phyloP scores from a whole-genome alignment of 2,888 invertebrate genomes.

The Mimas tiliae region DNA sequence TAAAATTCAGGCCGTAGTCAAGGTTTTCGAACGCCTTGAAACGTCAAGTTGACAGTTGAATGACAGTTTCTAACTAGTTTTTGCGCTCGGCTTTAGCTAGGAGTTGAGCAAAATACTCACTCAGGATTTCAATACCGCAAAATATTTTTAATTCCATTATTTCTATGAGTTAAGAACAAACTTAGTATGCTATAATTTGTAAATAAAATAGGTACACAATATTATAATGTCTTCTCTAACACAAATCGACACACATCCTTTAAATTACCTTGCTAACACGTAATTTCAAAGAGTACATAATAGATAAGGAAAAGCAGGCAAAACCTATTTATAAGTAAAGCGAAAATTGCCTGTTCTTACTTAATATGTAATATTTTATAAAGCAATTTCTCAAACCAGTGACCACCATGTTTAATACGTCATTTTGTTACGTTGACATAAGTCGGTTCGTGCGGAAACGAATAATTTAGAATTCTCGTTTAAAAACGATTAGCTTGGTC shows the following conservation, averaged over 20 bases:
- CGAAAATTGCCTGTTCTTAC: background rate
- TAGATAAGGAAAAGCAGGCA: no score
- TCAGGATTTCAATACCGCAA: background rate
- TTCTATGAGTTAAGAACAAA: no score
- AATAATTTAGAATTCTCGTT: constrained; percentile 22
- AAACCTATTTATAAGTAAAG: no score
- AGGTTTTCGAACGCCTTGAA: background rate
- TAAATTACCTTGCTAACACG: no score
- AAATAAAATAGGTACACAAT: no score
- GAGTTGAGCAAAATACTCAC: no score
- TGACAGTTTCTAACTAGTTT: background rate
- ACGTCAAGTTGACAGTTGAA: background rate
- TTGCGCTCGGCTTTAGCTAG: background rate
- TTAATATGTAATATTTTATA: background rate
- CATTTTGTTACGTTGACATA: constrained; percentile 13
- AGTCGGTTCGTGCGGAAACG: constrained; percentile 22
- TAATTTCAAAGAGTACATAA: no score
- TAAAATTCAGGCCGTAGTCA: background rate
- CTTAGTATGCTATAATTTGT: no score
- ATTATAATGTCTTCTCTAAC: no score
- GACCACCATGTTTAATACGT: constrained; percentile 14
- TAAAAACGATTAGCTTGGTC: constrained; percentile 19
- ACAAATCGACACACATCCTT: no score
- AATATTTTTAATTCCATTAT: no score
- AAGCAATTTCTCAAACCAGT: background rate